These are phyloP conservation scores for Amphimedon queenslandica DNA, from an alignment of 37 sponge, comb jelly and placozoan species.

Conservation along the genomic window DNA sequence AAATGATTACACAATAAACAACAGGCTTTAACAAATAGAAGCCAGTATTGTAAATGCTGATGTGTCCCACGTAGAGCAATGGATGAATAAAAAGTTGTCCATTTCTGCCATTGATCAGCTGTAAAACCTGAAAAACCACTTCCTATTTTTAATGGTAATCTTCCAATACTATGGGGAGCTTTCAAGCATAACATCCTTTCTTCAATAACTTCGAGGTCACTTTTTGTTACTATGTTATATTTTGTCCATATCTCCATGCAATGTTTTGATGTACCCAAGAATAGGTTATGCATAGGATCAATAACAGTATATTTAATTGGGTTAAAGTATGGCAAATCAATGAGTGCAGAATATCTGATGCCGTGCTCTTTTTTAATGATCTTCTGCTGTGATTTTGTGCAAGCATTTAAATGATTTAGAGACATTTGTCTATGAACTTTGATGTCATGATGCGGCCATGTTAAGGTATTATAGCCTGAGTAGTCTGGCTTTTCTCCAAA, in stretches of 20 bases:
- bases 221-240: not conserved
- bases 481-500: slow-evolving; percentile 33
- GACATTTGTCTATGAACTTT: not conserved
- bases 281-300: slow-evolving; percentile 75
- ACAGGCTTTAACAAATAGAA: slow-evolving; percentile 21
- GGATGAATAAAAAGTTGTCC: slow-evolving; percentile 3
- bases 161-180: not conserved
- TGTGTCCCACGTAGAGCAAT: not conserved
- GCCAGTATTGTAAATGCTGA: slow-evolving; percentile 12
- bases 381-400: slow-evolving; percentile 3
- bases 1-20: slow-evolving; percentile 8
- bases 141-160: not conserved
- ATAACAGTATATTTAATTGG: slow-evolving; percentile 29
- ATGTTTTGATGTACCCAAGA: slow-evolving; percentile 59
- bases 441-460: slow-evolving; percentile 20
- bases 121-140: not conserved
- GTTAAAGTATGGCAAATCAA: slow-evolving; percentile 59
- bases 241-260: not conserved
- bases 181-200: not conserved
- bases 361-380: slow-evolving; percentile 32
- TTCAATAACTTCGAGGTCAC: not conserved
- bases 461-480: slow-evolving; percentile 23
- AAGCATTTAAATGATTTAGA: not conserved
- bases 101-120: slow-evolving; percentile 5
- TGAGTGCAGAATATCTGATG: slow-evolving; percentile 31